Evolutionary conservation across 2,797 vertebrate genomes (phyloP), one percentile per base, ranked within the genome.

Genomic region (Poeciliopsis gracilis): DNA sequence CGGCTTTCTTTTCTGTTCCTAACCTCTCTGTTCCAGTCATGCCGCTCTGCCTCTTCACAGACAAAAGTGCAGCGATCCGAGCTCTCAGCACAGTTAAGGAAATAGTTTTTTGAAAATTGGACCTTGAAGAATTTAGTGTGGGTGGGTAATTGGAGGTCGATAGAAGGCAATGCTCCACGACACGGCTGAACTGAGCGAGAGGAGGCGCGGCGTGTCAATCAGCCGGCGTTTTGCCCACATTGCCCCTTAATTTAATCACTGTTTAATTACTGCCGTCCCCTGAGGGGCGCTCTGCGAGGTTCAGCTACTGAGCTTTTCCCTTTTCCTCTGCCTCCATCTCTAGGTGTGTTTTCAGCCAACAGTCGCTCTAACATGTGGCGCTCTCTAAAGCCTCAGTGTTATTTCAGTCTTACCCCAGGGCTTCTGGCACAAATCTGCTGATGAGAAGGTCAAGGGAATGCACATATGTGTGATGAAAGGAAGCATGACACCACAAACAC

Each of bases 221-320:
- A 95, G 91, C 84, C 90, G 73, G 90, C 76, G 71, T 93, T 95
- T 95, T 93, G 84, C 93, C 93, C 90, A 80, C 92, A 88, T 95
- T 91, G 93, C 92, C 90, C 93, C 93, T 95, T 95, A 95, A 95
- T 96, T 96, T 95, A 96, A 95, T 95, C 94, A 95, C 94, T 95
- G 93, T 95, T 96, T 96, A 95, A 96, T 95, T 95, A 95, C 93
- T 94, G 89, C 84, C 89, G 90, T 95, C 92, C 94, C 94, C 82
- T 46, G 92, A 90, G 95, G 93, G 89, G 76, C 46, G 88, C 93
- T 94, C 91, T 86, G 91, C 85, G 90, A 90, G 90, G 87, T 93
- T 93, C 88, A 89, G 91, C 93, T 92, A 91, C 93, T 88, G 92
- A 93, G 94, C 90, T 87, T 90, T 92, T 89, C 80, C 86, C 80